A percentile compares a stretch with the other conserved stretches of the same genome.
These are phyloP conservation scores for Emys orbicularis DNA, from an alignment of 2,797 vertebrate genomes.

Conservation along the genomic window DNA sequence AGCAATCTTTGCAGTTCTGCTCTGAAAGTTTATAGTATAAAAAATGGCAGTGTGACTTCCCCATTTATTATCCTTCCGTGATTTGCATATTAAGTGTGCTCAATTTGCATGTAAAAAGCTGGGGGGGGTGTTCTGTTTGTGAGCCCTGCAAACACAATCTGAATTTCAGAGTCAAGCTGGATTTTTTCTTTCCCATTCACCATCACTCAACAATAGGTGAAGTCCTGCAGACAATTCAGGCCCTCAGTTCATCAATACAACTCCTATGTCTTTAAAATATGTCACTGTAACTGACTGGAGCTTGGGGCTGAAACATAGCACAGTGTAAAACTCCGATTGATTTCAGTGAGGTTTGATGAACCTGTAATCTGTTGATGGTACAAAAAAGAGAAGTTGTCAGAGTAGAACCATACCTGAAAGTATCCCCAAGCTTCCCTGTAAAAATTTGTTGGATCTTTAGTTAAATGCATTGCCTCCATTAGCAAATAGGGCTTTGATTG, in stretches of 20 bases:
- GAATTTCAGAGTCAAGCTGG: background rate
- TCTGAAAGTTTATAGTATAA: background rate
- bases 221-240: background rate
- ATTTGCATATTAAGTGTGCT: background rate
- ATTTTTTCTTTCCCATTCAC: background rate
- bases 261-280: background rate
- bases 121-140: background rate
- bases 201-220: background rate
- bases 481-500: background rate
- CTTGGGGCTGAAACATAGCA: background rate
- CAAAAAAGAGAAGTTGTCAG: background rate
- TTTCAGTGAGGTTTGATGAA: background rate
- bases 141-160: background rate
- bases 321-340: background rate
- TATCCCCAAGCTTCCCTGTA: background rate
- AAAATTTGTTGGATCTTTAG: background rate
- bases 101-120: background rate
- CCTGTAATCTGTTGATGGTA: background rate
- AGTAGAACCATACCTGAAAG: background rate
- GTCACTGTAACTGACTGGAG: background rate
- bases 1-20: background rate
- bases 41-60: background rate
- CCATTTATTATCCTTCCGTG: accelerated
- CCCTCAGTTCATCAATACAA: background rate
- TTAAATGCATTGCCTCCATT: background rate